Conservation (phyloP, 2,113 vertebrate species). For the Oncorhynchus nerka region DNA sequence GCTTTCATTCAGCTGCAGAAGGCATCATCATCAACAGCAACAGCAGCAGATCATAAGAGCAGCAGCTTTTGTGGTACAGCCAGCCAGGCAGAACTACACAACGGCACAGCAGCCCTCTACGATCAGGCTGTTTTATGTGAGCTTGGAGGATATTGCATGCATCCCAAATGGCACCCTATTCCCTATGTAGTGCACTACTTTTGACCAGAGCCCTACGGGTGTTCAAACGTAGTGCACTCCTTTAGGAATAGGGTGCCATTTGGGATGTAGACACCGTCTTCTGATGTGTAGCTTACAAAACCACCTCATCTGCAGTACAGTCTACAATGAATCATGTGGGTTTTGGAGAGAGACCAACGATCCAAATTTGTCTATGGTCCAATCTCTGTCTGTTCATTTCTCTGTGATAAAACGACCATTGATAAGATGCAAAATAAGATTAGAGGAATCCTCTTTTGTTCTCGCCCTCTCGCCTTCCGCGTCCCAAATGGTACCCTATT, state of each 20-base stretch:
- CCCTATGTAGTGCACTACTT: not conserved
- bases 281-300: not conserved
- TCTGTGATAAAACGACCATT: not conserved
- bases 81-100: slow-evolving; percentile 1
- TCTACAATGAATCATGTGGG: not conserved
- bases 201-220: too few relatives aligned
- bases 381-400: not conserved
- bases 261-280: not conserved
- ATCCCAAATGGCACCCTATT: not conserved
- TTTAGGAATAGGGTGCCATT: not conserved
- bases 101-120: too few relatives aligned
- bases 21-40: slow-evolving; percentile 15
- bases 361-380: not conserved
- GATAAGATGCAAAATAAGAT: not conserved
- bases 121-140: not conserved
- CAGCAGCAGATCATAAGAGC: not conserved
- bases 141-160: not conserved
- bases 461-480: slow-evolving; percentile 32
- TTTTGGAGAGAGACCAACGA: not conserved
- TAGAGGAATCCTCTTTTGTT: not conserved
- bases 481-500: not conserved
- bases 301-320: not conserved
- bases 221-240: too few relatives aligned
- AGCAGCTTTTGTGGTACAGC: slow-evolving; percentile 5
- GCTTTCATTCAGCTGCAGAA: slow-evolving; percentile 30